These are phyloP conservation scores for Enteromius radiatus DNA, from an alignment of 2,797 vertebrate species.

Conservation along the genomic window DNA sequence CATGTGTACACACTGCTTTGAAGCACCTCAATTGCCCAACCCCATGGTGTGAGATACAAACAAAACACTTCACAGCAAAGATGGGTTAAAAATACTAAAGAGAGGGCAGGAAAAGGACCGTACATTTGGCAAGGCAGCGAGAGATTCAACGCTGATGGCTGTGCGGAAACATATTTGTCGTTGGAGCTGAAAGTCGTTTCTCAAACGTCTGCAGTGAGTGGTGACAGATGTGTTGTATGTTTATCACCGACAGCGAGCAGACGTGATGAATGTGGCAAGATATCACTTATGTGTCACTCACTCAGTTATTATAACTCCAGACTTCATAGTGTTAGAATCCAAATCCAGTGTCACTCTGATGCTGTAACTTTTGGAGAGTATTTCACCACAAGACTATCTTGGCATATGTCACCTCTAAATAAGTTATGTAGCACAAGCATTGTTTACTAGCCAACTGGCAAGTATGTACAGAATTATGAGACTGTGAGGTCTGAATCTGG, in stretches of 20 bases:
- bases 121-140: neutral
- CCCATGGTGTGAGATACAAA: slow-evolving; percentile 54
- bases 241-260: slow-evolving; percentile 39
- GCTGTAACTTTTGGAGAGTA: neutral
- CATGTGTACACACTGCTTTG: neutral
- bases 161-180: slow-evolving; percentile 29
- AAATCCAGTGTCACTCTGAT: slow-evolving; percentile 1
- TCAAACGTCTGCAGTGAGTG: slow-evolving; percentile 4
- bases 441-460: neutral
- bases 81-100: slow-evolving; percentile 5
- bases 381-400: neutral
- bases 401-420: neutral
- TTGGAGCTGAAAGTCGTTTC: slow-evolving; percentile 9
- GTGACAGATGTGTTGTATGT: slow-evolving; percentile 40
- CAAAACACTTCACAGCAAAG: slow-evolving; percentile 42
- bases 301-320: slow-evolving; percentile 21
- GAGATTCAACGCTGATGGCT: neutral
- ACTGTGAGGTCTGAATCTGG: neutral
- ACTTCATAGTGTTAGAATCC: slow-evolving; percentile 3
- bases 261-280: slow-evolving; percentile 34
- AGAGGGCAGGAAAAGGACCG: neutral
- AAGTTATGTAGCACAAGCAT: neutral
- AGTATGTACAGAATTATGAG: neutral
- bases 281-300: slow-evolving; percentile 39
- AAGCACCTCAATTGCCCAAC: slow-evolving; percentile 56